Evolutionary conservation across 2,113 vertebrate genomes (phyloP).

Genomic region (Alaudala cheleensis): DNA sequence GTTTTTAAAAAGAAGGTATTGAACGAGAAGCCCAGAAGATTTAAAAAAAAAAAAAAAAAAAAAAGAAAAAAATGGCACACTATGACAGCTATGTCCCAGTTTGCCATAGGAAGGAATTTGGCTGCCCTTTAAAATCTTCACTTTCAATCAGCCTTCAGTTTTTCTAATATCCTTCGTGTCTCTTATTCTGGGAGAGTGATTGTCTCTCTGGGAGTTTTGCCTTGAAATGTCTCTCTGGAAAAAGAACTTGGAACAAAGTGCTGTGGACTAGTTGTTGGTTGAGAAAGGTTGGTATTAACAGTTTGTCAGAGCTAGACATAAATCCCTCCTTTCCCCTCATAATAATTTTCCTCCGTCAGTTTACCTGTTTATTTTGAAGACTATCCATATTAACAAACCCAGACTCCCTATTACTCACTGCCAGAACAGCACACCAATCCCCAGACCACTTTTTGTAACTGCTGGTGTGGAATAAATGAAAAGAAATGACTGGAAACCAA

Average conservation of each 20-base stretch:
- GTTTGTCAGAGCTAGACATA: background rate
- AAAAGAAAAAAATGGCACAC: background rate
- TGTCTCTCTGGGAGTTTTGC: slow-evolving; percentile 15
- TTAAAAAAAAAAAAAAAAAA: background rate
- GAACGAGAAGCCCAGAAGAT: background rate
- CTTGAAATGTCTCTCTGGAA: slow-evolving; percentile 40
- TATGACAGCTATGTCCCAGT: background rate
- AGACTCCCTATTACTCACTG: background rate
- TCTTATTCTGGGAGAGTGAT: background rate
- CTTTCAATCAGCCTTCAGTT: slow-evolving; percentile 14
- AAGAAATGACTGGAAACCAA: slow-evolving; percentile 25
- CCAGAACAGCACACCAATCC: background rate
- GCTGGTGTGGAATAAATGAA: slow-evolving; percentile 57
- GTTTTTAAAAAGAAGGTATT: background rate
- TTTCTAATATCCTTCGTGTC: background rate
- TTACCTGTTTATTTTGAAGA: slow-evolving; percentile 54
- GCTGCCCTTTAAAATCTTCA: background rate
- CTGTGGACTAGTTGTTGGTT: background rate
- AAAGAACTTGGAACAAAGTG: background rate
- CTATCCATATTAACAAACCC: background rate
- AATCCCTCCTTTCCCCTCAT: background rate
- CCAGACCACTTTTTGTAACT: slow-evolving; percentile 15
- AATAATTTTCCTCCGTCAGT: slow-evolving; percentile 15
- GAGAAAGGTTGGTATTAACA: background rate
- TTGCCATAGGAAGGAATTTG: background rate